phyloP scores from a whole-genome alignment of 2,888 invertebrate genomes.

The Cephus nigrinus region DNA sequence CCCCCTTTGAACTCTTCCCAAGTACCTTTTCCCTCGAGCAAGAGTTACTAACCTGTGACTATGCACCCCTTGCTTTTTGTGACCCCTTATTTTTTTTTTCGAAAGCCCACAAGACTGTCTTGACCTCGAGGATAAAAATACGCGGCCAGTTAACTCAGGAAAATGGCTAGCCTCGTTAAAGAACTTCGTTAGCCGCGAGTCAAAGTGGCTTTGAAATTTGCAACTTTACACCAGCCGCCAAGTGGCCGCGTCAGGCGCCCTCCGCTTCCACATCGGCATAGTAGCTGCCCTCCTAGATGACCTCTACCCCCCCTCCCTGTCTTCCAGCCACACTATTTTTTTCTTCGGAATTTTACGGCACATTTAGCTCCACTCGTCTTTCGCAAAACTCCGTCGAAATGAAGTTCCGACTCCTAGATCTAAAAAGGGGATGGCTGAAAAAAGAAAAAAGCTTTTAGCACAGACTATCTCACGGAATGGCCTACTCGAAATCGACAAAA shows the following conservation, averaged over 20 bases:
- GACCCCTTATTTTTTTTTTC: not conserved
- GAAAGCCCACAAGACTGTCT: not conserved
- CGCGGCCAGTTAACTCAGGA: conserved; percentile 50
- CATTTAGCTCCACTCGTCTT: not conserved
- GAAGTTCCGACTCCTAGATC: not conserved
- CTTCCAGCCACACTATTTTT: conserved; percentile 4
- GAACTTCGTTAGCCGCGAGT: conserved; percentile 53
- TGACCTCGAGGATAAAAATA: not conserved
- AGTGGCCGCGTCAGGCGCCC: conserved; percentile 29
- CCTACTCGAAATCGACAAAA: not conserved
- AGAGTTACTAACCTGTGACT: not conserved
- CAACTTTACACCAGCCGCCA: conserved; percentile 56
- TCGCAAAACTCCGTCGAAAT: not conserved
- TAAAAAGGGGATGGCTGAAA: not conserved
- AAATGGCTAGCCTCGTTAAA: conserved; percentile 60
- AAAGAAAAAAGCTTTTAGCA: not conserved
- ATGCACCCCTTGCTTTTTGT: not conserved
- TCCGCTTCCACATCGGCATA: not conserved
- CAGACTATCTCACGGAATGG: not conserved
- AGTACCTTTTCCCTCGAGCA: not conserved
- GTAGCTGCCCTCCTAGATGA: not conserved
- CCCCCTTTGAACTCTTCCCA: not conserved
- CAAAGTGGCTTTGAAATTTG: conserved; percentile 61
- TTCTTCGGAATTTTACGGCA: conserved; percentile 12
- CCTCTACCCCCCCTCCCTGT: not conserved